Evolutionary conservation across 2,888 invertebrate genomes (phyloP), one percentile per base, ranked within the genome.

Genomic region (Pollenia amentaria): DNA sequence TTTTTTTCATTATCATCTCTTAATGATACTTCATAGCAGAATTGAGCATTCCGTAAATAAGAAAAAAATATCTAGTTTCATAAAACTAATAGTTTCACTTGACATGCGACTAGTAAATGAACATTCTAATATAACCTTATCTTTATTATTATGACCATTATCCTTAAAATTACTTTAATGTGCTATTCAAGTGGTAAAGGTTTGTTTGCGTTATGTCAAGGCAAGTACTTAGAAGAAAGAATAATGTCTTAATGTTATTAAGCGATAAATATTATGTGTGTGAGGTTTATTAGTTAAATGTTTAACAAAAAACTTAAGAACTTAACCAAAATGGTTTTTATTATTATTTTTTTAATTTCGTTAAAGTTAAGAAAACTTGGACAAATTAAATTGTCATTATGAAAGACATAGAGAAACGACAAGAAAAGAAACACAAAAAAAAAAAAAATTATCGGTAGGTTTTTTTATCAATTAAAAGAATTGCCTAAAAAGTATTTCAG

Each of bases 191-290:
- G 72, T 65, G 12, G n/a, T n/a, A 38, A 9, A 48, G 48, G 46
- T 60, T 44, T 29, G 29, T 29, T 65, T 77, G 65, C 67, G 55
- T 44, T 10, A 46, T 16, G 44, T 67, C 38, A 16, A 60, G 55
- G n/a, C 42, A 55, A 21, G 64, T 60, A 11, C 38, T 40, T 14
- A 1, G 42, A 76, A 42, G 64, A 76, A 76, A 67, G 4, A 29
- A 29, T 29, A 29, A 29, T 67, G 67, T 29, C 48, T 29, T 10
- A 67, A 67, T 48, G 67, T 48, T 67, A 44, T 46, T 18, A 46
- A 48, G 48, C 29, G 29, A 29, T 67, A 21, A 46, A n/a, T n/a
- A 67, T 48, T 1, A 67, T 67, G 21, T 55, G 21, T 8, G 48
- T 62, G 62, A 62, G 10, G 38, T 38, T 55, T 55, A 18, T 21